A percentile compares a stretch with the other conserved stretches of the same genome.
Evolutionary conservation across 1,140 invertebrate species (phyloP).

Genomic region (Calycopis cecrops): DNA sequence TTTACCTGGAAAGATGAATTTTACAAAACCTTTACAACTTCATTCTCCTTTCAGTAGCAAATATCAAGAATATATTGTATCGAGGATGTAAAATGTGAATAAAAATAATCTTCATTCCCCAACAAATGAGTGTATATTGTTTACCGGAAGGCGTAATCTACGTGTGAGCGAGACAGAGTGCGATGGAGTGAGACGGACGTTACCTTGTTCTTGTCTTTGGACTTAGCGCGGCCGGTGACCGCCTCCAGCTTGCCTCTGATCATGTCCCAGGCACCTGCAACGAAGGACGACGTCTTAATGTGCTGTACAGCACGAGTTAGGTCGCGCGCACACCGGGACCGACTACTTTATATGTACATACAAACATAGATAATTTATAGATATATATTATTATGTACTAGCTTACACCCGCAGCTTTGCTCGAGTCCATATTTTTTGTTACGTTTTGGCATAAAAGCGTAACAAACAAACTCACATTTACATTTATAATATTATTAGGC

Average conservation of each 20-base stretch:
- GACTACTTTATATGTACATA: not conserved
- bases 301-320: slow-evolving; percentile 16
- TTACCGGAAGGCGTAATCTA: not conserved
- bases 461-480: no score
- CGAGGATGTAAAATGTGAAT: no score
- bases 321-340: slow-evolving; percentile 9
- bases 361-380: no score
- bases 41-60: no score
- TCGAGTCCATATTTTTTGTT: no score
- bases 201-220: slow-evolving; percentile 72
- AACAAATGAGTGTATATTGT: not conserved
- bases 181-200: not conserved
- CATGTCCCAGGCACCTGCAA: slow-evolving; percentile 73
- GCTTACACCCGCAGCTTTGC: no score
- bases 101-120: not conserved
- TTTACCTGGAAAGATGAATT: no score
- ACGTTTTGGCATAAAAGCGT: no score
- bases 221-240: slow-evolving; percentile 69
- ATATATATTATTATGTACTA: no score
- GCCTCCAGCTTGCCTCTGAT: slow-evolving; percentile 71
- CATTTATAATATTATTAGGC: no score
- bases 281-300: slow-evolving; percentile 19
- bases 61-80: no score
- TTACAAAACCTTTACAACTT: no score
- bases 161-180: not conserved